These are phyloP conservation scores for Trichechus manatus DNA, from an alignment of 2,113 vertebrate species.

Conservation along the genomic window DNA sequence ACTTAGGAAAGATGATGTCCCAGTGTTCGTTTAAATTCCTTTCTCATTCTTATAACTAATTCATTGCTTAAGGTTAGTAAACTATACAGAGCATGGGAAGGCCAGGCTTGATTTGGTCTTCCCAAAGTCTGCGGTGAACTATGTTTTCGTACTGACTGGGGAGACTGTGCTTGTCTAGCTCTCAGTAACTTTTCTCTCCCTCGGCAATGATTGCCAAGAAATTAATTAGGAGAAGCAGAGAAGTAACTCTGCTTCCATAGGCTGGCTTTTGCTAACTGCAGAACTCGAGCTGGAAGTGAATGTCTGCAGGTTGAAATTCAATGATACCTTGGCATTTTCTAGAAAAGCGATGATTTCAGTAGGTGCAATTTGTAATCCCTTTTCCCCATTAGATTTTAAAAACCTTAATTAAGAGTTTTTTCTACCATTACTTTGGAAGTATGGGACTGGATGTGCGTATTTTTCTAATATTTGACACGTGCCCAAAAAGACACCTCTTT, in stretches of 20 bases:
- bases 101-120: constrained; percentile 68
- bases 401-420: constrained; percentile 61
- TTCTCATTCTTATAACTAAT: constrained; percentile 69
- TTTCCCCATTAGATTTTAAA: constrained; percentile 65
- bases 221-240: constrained; percentile 71
- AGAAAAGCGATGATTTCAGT: constrained; percentile 45
- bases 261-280: constrained; percentile 39
- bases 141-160: constrained; percentile 14
- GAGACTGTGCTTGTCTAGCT: constrained; percentile 53
- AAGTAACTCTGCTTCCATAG: neutral
- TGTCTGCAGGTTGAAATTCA: constrained; percentile 58
- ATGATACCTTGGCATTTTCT: constrained; percentile 38
- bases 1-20: constrained; percentile 60
- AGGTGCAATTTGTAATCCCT: neutral
- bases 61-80: constrained; percentile 77
- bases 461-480: constrained; percentile 80
- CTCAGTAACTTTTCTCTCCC: constrained; percentile 71
- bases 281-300: constrained; percentile 10
- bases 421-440: constrained; percentile 74
- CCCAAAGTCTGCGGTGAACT: constrained; percentile 48
- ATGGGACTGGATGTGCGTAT: constrained; percentile 71
- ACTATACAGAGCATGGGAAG: constrained; percentile 5
- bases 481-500: constrained; percentile 65
- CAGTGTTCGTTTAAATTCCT: constrained; percentile 68
- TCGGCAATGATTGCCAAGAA: constrained; percentile 68